These are phyloP conservation scores for Numenius phaeopus DNA, from an alignment of 2,797 vertebrate species.

Conservation along the genomic window DNA sequence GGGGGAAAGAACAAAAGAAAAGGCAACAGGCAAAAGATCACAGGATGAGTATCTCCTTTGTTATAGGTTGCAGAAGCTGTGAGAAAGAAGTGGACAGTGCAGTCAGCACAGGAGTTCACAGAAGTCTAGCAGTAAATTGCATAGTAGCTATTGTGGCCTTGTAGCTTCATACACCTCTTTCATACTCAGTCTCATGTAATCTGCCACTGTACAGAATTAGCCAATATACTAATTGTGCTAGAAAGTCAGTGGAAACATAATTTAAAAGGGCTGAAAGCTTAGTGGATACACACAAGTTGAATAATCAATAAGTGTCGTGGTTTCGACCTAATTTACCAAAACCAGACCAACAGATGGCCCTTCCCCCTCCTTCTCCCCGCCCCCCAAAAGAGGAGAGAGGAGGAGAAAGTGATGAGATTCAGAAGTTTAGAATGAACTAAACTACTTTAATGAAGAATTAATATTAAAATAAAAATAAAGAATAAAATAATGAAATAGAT, in stretches of 20 bases:
- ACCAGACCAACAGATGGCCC: no score
- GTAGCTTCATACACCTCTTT: background rate
- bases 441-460: no score
- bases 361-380: no score
- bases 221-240: background rate
- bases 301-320: no score
- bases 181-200: background rate
- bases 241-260: background rate
- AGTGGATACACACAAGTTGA: background rate
- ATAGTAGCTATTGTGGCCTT: background rate
- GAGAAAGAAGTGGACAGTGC: background rate
- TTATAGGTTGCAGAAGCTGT: background rate
- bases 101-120: background rate
- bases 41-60: background rate
- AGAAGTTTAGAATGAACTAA: no score
- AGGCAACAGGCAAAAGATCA: background rate
- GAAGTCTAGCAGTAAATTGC: background rate
- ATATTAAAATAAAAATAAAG: no score
- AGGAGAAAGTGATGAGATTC: no score
- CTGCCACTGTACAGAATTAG: background rate
- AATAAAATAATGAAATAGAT: no score
- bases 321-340: no score
- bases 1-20: background rate
- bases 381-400: no score
- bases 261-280: background rate